A percentile compares a stretch with the other conserved stretches of the same genome.
Evolutionary conservation across 2,888 invertebrate species (phyloP).

Genomic region (Chloromyia formosa): DNA sequence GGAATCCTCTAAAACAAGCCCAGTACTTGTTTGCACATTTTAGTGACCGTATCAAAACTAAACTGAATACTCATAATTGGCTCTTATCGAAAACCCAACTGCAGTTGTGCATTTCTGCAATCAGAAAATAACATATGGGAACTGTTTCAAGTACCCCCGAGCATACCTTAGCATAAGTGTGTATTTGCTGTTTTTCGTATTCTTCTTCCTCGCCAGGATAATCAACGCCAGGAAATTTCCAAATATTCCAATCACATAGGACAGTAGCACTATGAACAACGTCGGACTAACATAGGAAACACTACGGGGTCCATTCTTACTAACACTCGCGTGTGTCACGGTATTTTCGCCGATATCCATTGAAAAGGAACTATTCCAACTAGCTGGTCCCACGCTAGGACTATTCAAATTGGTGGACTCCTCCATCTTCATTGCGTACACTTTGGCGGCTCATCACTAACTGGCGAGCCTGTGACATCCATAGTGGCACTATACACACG

Average conservation of each 20-base stretch:
- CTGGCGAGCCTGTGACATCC: conserved; percentile 30
- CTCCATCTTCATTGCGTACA: conserved; percentile 35
- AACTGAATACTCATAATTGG: too few species aligned
- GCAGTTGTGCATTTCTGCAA: too few species aligned
- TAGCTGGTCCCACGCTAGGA: background rate
- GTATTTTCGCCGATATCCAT: background rate
- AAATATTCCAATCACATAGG: conserved; percentile 73
- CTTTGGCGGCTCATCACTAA: conserved; percentile 43
- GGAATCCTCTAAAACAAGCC: too few species aligned
- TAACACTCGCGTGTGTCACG: conserved; percentile 4
- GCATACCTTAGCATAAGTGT: conserved; percentile 70
- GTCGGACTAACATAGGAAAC: background rate
- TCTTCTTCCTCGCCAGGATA: conserved; percentile 75
- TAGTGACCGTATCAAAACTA: too few species aligned
- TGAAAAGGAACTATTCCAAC: background rate
- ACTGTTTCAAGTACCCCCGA: background rate
- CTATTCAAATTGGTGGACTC: conserved; percentile 19
- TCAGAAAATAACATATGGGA: too few species aligned
- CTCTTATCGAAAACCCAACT: too few species aligned
- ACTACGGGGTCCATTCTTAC: conserved; percentile 3
- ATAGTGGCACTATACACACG: background rate
- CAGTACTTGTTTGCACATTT: too few species aligned
- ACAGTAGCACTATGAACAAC: conserved; percentile 58
- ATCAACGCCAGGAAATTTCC: conserved; percentile 82
- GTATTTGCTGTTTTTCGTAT: conserved; percentile 81